These are phyloP conservation scores for Paradoxurus hermaphroditus DNA, from an alignment of 2,113 vertebrate species.

Conservation along the genomic window DNA sequence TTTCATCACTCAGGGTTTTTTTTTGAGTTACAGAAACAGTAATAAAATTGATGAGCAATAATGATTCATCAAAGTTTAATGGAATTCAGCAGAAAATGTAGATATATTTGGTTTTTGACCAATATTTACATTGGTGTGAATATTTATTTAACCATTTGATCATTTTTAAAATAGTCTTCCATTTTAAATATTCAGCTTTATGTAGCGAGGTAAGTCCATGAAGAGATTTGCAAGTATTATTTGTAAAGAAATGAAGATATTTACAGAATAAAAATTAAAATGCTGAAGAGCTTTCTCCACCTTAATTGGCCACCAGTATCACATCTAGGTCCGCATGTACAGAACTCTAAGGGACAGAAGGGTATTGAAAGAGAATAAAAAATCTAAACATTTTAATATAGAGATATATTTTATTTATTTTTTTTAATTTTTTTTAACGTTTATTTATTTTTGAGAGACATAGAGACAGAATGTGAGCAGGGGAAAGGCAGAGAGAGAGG, in stretches of 20 bases:
- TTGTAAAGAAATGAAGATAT: slow-evolving; percentile 8
- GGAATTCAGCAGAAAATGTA: background rate
- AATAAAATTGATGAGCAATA: background rate
- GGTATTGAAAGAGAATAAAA: background rate
- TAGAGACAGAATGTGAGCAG: too few relatives aligned
- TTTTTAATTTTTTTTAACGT: too few relatives aligned
- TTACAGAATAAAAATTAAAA: slow-evolving; percentile 12
- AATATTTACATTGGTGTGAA: background rate
- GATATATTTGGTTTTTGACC: background rate
- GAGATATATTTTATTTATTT: background rate
- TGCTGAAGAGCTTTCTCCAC: background rate
- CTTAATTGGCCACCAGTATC: background rate
- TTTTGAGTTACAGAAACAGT: background rate
- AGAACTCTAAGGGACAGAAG: background rate
- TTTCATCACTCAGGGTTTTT: background rate
- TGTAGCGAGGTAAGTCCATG: background rate
- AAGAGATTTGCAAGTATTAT: background rate
- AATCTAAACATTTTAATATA: background rate
- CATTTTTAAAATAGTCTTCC: background rate
- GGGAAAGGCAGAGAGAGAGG: too few relatives aligned
- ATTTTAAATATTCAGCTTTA: slow-evolving; percentile 24
- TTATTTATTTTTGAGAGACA: too few relatives aligned
- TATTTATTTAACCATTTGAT: background rate
- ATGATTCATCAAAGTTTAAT: background rate
- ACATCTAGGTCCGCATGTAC: background rate